A percentile compares a stretch with the other conserved stretches of the same genome.
Evolutionary conservation across 2,113 vertebrate species (phyloP).

Genomic region (Pedionomus torquatus): DNA sequence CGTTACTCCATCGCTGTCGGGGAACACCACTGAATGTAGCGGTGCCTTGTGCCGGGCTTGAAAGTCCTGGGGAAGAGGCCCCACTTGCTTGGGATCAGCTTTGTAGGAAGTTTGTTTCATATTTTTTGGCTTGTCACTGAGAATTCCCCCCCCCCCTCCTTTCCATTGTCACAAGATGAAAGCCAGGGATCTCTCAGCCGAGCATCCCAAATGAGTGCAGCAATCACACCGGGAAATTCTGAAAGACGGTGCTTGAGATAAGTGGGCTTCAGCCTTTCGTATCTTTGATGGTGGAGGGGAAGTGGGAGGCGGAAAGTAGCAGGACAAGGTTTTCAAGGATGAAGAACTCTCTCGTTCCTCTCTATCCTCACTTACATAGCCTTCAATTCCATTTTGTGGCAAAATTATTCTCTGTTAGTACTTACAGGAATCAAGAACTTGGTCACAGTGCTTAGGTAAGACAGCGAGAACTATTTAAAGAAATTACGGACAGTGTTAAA

Average conservation of each 20-base stretch:
- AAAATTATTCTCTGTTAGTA: neutral
- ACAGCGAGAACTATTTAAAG: neutral
- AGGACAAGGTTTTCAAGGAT: neutral
- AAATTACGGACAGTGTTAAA: neutral
- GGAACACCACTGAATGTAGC: neutral
- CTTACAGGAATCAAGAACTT: neutral
- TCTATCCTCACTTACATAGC: neutral
- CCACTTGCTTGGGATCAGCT: conserved; percentile 17
- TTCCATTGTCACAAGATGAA: conserved; percentile 57
- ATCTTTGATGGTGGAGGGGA: neutral
- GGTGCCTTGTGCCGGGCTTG: conserved; percentile 7
- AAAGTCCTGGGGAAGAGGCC: conserved; percentile 21
- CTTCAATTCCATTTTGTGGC: neutral
- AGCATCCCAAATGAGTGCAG: conserved; percentile 45
- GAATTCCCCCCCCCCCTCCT: neutral
- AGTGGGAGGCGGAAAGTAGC: neutral
- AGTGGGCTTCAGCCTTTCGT: conserved; percentile 49
- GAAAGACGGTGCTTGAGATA: conserved; percentile 50
- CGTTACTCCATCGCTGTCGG: conserved; percentile 31
- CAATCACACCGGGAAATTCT: conserved; percentile 44
- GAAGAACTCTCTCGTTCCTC: neutral
- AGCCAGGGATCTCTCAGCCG: conserved; percentile 42
- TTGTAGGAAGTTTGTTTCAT: conserved; percentile 40
- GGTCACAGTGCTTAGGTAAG: neutral
- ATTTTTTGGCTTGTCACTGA: neutral